Evolutionary conservation across 2,888 invertebrate species (phyloP), one percentile per base, ranked within the genome.

Genomic region (Phyto melanocephala): DNA sequence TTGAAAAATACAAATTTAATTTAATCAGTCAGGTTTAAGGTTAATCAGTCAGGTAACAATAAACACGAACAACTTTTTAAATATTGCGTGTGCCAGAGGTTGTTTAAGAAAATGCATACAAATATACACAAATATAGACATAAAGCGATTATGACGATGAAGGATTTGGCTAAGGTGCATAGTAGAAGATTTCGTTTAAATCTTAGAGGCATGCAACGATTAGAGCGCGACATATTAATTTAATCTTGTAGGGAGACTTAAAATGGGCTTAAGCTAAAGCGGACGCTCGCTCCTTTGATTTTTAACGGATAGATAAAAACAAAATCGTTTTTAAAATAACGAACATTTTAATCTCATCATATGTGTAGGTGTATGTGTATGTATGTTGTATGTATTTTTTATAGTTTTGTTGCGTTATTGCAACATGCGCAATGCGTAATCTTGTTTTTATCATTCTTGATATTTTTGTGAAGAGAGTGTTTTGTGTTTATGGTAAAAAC

Each of bases 1-100:
- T 89, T 86, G 85, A 86, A 88, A 89, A 87, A 87, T 87, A 84
- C 85, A 85, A 87, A 86, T 87, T 88, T 87, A 88, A 88, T 88
- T 88, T 88, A 87, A 87, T 87, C 67, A 58, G 17, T 83, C 88
- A 88, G 85, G 85, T 84, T n/a, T n/a, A n/a, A 87, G 88, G 87
- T 87, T 88, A 87, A 87, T 87, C 67, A 58, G 17, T 83, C 88
- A 88, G 85, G 85, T 84, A 86, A 87, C 17, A 67, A 37, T 15
- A 47, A 33, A 56, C 40, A 76, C 82, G 84, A 72, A 84, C 81
- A 20, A 60, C 33, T 47, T 85, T 83, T 85, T 79, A 75, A 56
- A 72, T 74, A 74, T 81, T 76, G 58, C 79, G 86, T 86, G 86
- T 86, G 78, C 67, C 47, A 47, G 45, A 45, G 68, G 17, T 52